Conservation (phyloP, 1,140 invertebrate genomes). For the Zeugodacus cucurbitae region DNA sequence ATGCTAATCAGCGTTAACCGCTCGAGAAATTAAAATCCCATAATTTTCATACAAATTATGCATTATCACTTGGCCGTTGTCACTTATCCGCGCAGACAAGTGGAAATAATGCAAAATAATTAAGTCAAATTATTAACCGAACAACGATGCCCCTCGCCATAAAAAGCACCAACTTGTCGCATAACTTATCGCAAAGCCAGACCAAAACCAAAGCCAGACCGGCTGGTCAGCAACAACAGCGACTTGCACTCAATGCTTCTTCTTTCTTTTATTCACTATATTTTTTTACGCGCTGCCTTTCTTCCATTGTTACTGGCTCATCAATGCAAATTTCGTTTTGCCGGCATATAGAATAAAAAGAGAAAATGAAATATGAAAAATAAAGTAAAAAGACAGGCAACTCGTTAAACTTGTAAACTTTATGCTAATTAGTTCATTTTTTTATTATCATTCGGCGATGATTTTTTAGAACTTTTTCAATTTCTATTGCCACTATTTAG, state of each 20-base stretch:
- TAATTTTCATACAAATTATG: not conserved
- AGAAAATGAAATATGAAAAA: not conserved
- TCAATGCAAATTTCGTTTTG: not conserved
- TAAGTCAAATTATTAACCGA: not conserved
- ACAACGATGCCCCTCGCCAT: not conserved
- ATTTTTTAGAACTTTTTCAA: not conserved
- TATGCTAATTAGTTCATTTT: not conserved
- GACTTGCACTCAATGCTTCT: not conserved
- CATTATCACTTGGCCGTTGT: not conserved
- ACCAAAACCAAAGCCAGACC: too few species aligned
- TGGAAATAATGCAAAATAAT: not conserved
- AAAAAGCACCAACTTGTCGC: too few species aligned
- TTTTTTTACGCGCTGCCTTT: not conserved
- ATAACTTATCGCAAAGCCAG: too few species aligned
- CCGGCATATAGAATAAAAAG: not conserved
- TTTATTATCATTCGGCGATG: not conserved
- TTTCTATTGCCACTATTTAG: not conserved
- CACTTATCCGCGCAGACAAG: not conserved
- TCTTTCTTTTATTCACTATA: not conserved
- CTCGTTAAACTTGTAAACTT: not conserved
- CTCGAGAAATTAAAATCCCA: not conserved
- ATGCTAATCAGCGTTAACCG: too few species aligned
- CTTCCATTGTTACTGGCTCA: not conserved
- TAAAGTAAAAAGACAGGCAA: not conserved
- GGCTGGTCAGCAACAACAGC: not conserved